A percentile compares a stretch with the other conserved stretches of the same genome.
These are phyloP conservation scores for Troides oblongomaculatus DNA, from an alignment of 2,888 invertebrate species.

Conservation along the genomic window DNA sequence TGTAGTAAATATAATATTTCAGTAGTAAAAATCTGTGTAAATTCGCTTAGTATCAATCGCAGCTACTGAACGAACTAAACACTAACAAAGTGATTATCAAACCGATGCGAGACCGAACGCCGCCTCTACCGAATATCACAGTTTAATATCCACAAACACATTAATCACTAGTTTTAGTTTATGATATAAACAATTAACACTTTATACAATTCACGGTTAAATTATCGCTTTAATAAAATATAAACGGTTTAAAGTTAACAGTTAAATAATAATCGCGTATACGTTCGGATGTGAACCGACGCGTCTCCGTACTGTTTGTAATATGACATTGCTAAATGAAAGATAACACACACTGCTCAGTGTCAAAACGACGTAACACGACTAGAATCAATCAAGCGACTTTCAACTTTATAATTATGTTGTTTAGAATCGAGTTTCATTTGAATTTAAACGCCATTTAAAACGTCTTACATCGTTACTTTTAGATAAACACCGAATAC, in stretches of 20 bases:
- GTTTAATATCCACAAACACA: no score
- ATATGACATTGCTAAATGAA: conserved; percentile 74
- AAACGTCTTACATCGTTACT: conserved; percentile 37
- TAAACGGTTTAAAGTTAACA: no score
- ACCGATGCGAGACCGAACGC: conserved; percentile 15
- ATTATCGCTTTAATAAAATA: neutral
- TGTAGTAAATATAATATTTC: no score
- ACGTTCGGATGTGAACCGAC: conserved; percentile 20
- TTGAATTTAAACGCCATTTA: conserved; percentile 33
- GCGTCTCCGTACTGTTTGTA: conserved; percentile 55
- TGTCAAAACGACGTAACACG: conserved; percentile 26
- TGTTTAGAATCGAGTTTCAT: conserved; percentile 38
- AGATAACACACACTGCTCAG: conserved; percentile 62
- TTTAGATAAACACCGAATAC: conserved; percentile 69
- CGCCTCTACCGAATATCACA: neutral
- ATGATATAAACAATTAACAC: neutral
- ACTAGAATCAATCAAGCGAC: conserved; percentile 35
- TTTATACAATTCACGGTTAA: neutral
- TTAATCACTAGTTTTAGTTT: no score
- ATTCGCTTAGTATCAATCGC: neutral
- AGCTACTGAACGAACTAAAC: conserved; percentile 6
- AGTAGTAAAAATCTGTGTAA: neutral
- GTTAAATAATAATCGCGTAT: conserved; percentile 7
- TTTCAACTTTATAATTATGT: conserved; percentile 27
- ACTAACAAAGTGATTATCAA: conserved; percentile 3